Evolutionary conservation across 1,140 invertebrate genomes (phyloP).

Genomic region (Drosophila kanapiae): DNA sequence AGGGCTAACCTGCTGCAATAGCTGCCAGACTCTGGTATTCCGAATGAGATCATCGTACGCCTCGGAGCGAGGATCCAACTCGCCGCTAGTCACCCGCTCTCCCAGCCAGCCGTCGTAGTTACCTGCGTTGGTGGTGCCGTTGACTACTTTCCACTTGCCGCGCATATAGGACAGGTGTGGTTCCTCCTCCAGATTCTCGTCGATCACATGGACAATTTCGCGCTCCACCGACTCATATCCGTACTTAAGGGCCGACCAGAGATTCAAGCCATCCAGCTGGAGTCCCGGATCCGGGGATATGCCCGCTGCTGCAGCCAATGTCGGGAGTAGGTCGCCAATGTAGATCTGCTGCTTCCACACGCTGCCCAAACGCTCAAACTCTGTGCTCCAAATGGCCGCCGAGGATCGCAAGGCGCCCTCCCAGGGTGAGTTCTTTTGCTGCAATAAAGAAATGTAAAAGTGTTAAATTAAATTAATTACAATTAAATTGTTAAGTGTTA

Average conservation of each 20-base stretch:
- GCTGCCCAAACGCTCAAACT: constrained; percentile 86
- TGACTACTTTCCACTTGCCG: constrained; percentile 91
- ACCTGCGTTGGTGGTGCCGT: constrained; percentile 86
- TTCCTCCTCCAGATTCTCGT: constrained; percentile 88
- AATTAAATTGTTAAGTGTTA: no score
- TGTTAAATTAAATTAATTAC: no score
- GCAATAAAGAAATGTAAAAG: no score
- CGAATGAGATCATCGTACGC: constrained; percentile 86
- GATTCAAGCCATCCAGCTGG: constrained; percentile 90
- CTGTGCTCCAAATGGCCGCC: constrained; percentile 92
- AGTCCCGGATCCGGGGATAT: constrained; percentile 56
- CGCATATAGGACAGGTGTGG: constrained; percentile 88
- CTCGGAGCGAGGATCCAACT: constrained; percentile 55
- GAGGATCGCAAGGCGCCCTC: constrained; percentile 93
- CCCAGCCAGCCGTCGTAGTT: constrained; percentile 86
- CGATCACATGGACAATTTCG: constrained; percentile 91
- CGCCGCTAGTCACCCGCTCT: constrained; percentile 18
- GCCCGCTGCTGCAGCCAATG: constrained; percentile 89
- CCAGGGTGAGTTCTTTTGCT: constrained; percentile 92
- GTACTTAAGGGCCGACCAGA: constrained; percentile 88
- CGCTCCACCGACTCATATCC: constrained; percentile 85
- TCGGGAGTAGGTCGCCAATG: constrained; percentile 94
- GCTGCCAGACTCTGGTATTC: constrained; percentile 81
- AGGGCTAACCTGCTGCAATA: constrained; percentile 47
- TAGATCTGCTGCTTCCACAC: constrained; percentile 92